These are phyloP conservation scores for Clivina fossor DNA, from an alignment of 2,888 invertebrate genomes.

Conservation along the genomic window DNA sequence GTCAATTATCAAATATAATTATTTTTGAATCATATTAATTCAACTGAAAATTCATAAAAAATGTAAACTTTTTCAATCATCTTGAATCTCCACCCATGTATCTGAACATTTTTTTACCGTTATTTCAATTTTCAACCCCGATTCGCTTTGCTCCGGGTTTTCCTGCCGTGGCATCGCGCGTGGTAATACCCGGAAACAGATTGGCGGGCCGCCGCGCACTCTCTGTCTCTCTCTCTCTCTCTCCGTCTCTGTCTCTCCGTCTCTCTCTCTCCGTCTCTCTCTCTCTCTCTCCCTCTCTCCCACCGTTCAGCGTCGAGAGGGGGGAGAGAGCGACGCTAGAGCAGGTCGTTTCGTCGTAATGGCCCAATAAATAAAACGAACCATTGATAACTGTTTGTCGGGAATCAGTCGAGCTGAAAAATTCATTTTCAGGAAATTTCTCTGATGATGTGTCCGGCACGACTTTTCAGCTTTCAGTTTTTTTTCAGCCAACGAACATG, in stretches of 20 bases:
- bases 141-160: no score
- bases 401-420: slow-evolving; percentile 3
- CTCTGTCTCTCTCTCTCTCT: slow-evolving; percentile 1
- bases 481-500: neutral
- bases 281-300: neutral
- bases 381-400: slow-evolving; percentile 1
- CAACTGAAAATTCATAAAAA: no score
- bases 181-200: no score
- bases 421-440: slow-evolving; percentile 1
- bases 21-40: no score
- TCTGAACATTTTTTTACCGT: no score
- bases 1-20: no score
- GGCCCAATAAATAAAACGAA: slow-evolving; percentile 14
- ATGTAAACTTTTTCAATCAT: no score
- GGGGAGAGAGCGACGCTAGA: slow-evolving; percentile 1
- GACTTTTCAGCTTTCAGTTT: neutral
- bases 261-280: slow-evolving; percentile 2
- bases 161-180: no score
- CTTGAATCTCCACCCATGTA: no score
- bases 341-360: neutral
- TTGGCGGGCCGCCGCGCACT: no score
- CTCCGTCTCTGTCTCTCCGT: neutral
- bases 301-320: neutral
- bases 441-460: neutral
- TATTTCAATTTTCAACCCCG: no score